Evolutionary conservation across 2,113 vertebrate genomes (phyloP).

Genomic region (Eretmochelys imbricata): DNA sequence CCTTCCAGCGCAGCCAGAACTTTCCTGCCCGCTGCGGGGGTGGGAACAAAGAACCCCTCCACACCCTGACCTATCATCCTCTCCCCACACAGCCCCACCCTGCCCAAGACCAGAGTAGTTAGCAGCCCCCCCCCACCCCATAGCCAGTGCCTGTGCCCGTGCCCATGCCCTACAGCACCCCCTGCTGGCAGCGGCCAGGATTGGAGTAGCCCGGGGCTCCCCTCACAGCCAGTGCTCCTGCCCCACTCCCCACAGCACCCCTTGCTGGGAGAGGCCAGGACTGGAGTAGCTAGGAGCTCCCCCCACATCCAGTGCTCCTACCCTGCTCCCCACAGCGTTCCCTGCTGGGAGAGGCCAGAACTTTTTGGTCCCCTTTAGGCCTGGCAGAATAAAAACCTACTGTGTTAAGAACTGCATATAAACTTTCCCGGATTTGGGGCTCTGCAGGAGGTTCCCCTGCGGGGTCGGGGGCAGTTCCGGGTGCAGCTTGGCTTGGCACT

Average conservation of each 20-base stretch:
- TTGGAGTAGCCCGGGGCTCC: too few relatives aligned
- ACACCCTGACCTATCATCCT: background rate
- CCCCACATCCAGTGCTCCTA: too few relatives aligned
- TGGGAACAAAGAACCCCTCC: too few relatives aligned
- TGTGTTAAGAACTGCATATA: background rate
- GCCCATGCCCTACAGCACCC: background rate
- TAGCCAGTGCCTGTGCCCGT: background rate
- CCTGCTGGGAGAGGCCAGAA: background rate
- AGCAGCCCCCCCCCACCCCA: background rate
- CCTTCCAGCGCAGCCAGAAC: background rate
- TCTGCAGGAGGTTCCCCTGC: background rate
- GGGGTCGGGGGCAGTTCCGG: too few relatives aligned
- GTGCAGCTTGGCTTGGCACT: background rate
- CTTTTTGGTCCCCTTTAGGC: background rate
- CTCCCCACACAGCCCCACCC: background rate
- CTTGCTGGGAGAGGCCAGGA: background rate
- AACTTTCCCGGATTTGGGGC: background rate
- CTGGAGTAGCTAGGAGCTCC: too few relatives aligned
- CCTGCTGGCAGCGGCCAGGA: too few relatives aligned
- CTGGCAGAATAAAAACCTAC: background rate
- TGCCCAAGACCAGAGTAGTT: background rate
- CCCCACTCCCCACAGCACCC: background rate
- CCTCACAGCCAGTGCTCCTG: background rate
- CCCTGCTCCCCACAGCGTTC: background rate
- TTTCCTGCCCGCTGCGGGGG: too few relatives aligned